These are phyloP conservation scores for Chelidonichthys spinosus DNA, from an alignment of 2,797 vertebrate genomes.

Conservation along the genomic window DNA sequence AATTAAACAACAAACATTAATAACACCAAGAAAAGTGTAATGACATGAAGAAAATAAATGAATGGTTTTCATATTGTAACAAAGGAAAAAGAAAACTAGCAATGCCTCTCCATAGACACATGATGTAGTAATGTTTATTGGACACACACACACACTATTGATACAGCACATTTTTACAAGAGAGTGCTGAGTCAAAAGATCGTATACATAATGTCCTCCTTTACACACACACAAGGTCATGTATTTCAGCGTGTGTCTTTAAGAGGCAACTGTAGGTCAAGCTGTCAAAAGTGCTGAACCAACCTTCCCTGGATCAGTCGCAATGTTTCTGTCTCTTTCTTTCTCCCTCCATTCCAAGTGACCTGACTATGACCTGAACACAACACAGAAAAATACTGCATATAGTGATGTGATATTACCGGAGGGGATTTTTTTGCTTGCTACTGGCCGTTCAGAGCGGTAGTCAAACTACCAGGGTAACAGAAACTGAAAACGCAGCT, in stretches of 20 bases:
- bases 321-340: constrained; percentile 28
- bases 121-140: constrained; percentile 7
- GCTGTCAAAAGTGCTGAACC: constrained; percentile 52
- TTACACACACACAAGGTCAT: constrained; percentile 4
- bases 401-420: constrained; percentile 17
- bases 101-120: neutral
- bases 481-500: constrained; percentile 1
- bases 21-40: neutral
- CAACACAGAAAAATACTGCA: constrained; percentile 30
- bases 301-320: constrained; percentile 8
- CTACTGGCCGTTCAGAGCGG: neutral
- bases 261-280: constrained; percentile 50
- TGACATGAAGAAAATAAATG: neutral
- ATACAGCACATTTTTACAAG: constrained; percentile 30
- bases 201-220: constrained; percentile 23
- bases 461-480: neutral
- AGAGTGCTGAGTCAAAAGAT: constrained; percentile 47
- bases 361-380: constrained; percentile 39
- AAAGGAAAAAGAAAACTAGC: neutral
- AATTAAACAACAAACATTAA: neutral
- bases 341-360: constrained; percentile 22
- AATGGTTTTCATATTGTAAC: neutral
- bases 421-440: constrained; percentile 3
- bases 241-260: constrained; percentile 27
- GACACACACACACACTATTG: neutral